phyloP scores from a whole-genome alignment of 2,888 invertebrate genomes.

The Andrena trimmerana region DNA sequence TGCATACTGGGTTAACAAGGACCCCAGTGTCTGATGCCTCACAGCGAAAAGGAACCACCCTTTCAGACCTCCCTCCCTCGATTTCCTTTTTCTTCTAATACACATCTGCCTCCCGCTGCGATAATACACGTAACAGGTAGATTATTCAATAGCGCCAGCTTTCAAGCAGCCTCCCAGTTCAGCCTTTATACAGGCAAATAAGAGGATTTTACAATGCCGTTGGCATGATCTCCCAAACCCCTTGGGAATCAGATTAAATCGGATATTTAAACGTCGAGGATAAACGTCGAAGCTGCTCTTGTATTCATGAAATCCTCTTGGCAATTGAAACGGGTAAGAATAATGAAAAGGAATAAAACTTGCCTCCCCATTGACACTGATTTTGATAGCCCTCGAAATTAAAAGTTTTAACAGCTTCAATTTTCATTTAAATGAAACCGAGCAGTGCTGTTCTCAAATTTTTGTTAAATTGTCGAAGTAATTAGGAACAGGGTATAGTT shows the following conservation, averaged over 20 bases:
- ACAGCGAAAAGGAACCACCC: conserved; percentile 9
- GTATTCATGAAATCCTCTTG: background rate
- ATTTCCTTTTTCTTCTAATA: background rate
- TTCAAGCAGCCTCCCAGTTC: conserved; percentile 21
- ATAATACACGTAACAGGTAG: conserved; percentile 46
- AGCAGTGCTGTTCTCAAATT: too few relatives aligned
- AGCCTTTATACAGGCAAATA: conserved; percentile 6
- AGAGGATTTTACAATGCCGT: conserved; percentile 24
- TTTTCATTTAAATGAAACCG: too few relatives aligned
- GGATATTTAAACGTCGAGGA: background rate
- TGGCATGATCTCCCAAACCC: conserved; percentile 13
- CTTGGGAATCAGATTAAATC: conserved; percentile 31
- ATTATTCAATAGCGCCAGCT: conserved; percentile 13
- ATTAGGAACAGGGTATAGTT: too few relatives aligned
- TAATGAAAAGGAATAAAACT: background rate
- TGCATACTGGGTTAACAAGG: conserved; percentile 61
- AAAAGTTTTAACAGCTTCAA: too few relatives aligned
- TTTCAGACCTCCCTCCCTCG: background rate
- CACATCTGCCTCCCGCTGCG: background rate
- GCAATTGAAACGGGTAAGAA: background rate
- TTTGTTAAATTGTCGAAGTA: too few relatives aligned
- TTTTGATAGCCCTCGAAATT: too few relatives aligned
- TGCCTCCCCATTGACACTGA: too few relatives aligned
- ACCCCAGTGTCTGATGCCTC: conserved; percentile 33
- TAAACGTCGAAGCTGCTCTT: background rate